Evolutionary conservation across 2,797 vertebrate species (phyloP), one percentile per base, ranked within the genome.

Genomic region (Lacerta agilis): DNA sequence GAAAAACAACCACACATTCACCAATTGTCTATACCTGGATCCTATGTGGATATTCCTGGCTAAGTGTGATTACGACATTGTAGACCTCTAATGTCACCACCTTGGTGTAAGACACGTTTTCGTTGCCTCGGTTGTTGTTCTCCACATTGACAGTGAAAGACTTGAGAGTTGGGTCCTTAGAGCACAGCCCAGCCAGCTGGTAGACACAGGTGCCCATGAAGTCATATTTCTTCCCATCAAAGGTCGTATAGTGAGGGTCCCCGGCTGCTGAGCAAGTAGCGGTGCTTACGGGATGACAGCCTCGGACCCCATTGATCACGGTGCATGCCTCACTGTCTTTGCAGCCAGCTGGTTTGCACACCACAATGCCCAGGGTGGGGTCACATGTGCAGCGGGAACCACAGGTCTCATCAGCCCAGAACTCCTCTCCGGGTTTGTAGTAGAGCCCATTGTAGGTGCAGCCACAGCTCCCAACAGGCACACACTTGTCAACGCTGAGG

Each of bases 201-300:
- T 97, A 97, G 83, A 89, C 20, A 77, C 96, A 97, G 25, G 93
- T 96, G 3, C 94, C 96, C 79, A 93, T 94, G 82, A 97, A 97
- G 76, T 97, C 92, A 1, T 94, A 96, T 11, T 66, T 90, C 38
- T 84, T 2, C 0, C 96, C 94, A 0, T 97, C 96, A 9, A 97
- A 97, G 67, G 96, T 96, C 36, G 91, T 92, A 36, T 96, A 91
- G 76, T 96, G 92, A 0, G 72, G 94, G 2, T 88, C 89, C 1
- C 94, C 85, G 2, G 94, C 82, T 45, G 94, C 88, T 0, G 95
- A 79, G 95, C 97, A 82, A 84, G 91, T 83, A 73, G 15, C 91
- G 13, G 76, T 25, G 87, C 83, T 23, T 90, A 71, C 1, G 58
- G 5, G 76, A 86, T 86, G 87, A 67, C 97, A 97, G 1, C 11